Evolutionary conservation across 2,888 invertebrate species (phyloP).

Genomic region (Ophion slaviceki): DNA sequence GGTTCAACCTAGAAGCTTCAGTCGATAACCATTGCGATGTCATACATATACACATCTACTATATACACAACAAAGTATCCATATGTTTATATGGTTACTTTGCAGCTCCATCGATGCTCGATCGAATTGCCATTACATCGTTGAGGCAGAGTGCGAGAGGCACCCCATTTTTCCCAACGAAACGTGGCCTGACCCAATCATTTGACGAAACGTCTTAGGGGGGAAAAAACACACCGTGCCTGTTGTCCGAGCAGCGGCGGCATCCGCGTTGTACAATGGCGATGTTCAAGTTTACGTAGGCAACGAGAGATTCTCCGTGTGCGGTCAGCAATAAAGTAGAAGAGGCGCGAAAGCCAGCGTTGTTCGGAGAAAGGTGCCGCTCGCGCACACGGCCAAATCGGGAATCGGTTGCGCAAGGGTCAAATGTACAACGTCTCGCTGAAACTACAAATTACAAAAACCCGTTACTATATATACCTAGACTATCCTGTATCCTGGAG

Average conservation of each 20-base stretch:
- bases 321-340: constrained; percentile 47
- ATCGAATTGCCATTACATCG: constrained; percentile 53
- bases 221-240: constrained; percentile 23
- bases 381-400: constrained; percentile 56
- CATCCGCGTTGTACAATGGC: constrained; percentile 40
- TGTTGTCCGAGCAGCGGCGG: constrained; percentile 8
- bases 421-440: constrained; percentile 62
- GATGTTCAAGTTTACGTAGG: constrained; percentile 28
- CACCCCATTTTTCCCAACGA: constrained; percentile 58
- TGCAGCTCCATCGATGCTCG: constrained; percentile 4
- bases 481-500: constrained; percentile 24
- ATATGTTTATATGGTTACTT: not conserved
- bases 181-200: constrained; percentile 63
- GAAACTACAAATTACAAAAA: constrained; percentile 64
- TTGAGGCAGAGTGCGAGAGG: constrained; percentile 54
- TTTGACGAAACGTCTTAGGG: constrained; percentile 56
- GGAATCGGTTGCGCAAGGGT: constrained; percentile 59
- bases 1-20: constrained; percentile 44
- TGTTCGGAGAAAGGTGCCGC: constrained; percentile 49
- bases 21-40: constrained; percentile 24
- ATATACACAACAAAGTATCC: too few species aligned
- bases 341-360: constrained; percentile 50
- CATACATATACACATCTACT: not conserved
- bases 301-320: constrained; percentile 39
- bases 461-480: constrained; percentile 61